phyloP scores from a whole-genome alignment of 2,797 vertebrate genomes.

The Enteromius viviparus region DNA sequence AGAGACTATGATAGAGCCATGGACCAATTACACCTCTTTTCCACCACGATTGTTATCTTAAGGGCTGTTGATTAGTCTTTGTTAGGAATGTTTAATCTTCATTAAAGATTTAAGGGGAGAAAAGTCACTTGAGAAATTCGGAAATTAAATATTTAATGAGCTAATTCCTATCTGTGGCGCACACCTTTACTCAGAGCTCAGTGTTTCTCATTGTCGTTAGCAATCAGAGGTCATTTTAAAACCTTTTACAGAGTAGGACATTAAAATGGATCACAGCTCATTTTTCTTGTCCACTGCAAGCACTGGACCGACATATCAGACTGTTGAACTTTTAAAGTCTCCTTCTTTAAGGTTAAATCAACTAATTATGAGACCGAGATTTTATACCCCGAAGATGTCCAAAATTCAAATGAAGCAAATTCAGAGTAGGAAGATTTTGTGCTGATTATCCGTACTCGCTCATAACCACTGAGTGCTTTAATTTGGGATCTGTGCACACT shows the following conservation, averaged over 20 bases:
- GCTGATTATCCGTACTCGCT: constrained; percentile 2
- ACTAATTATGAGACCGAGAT: constrained; percentile 27
- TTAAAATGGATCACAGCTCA: constrained; percentile 66
- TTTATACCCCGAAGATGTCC: constrained; percentile 35
- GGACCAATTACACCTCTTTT: constrained; percentile 64
- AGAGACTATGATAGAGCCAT: constrained; percentile 53
- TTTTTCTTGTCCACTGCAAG: constrained; percentile 60
- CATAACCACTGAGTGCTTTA: background rate
- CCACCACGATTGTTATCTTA: constrained; percentile 65
- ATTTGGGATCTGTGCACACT: constrained; percentile 6
- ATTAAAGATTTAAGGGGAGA: constrained; percentile 77
- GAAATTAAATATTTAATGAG: constrained; percentile 75
- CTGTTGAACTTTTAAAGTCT: constrained; percentile 50
- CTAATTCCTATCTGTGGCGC: constrained; percentile 72
- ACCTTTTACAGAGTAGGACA: constrained; percentile 57
- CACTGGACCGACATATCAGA: constrained; percentile 48
- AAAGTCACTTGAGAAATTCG: constrained; percentile 68
- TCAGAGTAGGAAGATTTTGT: constrained; percentile 14
- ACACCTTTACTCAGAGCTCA: constrained; percentile 68
- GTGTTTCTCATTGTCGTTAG: constrained; percentile 56
- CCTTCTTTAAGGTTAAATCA: constrained; percentile 56
- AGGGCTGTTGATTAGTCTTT: constrained; percentile 74
- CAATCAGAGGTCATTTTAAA: constrained; percentile 60
- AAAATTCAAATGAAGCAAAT: constrained; percentile 27
- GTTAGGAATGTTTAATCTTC: constrained; percentile 73